phyloP scores from a whole-genome alignment of 2,113 vertebrate genomes.

The Pluvianellus socialis region DNA sequence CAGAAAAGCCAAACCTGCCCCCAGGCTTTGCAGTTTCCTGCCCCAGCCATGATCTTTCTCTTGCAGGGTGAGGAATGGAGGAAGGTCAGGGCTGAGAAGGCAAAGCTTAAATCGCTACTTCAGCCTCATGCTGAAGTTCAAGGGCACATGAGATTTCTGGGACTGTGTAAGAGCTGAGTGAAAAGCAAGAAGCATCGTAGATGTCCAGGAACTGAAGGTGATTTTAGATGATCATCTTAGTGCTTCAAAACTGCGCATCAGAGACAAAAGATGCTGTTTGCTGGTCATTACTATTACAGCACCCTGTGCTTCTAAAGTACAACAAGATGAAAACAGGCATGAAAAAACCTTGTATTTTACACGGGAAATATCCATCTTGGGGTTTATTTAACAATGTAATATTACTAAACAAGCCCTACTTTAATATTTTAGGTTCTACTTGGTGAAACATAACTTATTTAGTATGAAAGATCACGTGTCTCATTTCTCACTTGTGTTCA shows the following conservation, averaged over 20 bases:
- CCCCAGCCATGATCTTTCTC: not conserved
- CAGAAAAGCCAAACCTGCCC: not conserved
- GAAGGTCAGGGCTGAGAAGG: not conserved
- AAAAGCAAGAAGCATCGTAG: rapidly evolving
- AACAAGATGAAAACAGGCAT: not conserved
- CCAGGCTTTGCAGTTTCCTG: not conserved
- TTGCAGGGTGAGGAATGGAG: not conserved
- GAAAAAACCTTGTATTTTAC: not conserved
- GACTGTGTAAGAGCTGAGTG: not conserved
- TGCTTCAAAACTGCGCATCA: not conserved
- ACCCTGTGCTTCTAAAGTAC: not conserved
- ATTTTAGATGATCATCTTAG: not conserved
- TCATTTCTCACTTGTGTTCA: not conserved
- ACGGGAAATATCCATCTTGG: not conserved
- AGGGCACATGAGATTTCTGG: not conserved
- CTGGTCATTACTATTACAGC: not conserved
- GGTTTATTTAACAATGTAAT: not conserved
- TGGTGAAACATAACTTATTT: not conserved
- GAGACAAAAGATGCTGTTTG: not conserved
- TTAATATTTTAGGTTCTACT: not conserved
- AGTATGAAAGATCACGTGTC: rapidly evolving
- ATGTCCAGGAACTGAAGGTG: not conserved
- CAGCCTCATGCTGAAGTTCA: not conserved
- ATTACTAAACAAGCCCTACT: not conserved
- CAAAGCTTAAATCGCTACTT: not conserved